Percentiles rank a stretch among this genome's conserved stretches.
These are phyloP conservation scores for Salarias fasciatus DNA, from an alignment of 2,797 vertebrate species.

Conservation along the genomic window DNA sequence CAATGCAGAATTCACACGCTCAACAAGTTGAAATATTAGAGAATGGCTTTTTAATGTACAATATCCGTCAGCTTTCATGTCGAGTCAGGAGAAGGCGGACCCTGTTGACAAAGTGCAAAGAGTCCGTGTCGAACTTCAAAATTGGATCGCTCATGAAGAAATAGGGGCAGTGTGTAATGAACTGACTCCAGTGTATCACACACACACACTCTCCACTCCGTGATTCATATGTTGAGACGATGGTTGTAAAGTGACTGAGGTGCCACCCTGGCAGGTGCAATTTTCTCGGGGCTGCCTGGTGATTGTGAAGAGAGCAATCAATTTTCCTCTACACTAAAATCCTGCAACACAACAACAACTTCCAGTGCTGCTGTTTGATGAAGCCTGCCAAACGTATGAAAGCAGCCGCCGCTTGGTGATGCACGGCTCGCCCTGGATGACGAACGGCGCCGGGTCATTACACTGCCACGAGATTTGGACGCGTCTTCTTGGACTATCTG, in stretches of 20 bases:
- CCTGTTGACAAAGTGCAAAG: neutral
- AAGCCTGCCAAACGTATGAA: conserved; percentile 45
- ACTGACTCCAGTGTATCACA: conserved; percentile 12
- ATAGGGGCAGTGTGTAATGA: conserved; percentile 15
- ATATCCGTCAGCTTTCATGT: neutral
- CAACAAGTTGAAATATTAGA: neutral
- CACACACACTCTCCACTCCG: conserved; percentile 20
- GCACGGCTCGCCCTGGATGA: conserved; percentile 50
- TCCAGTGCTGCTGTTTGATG: conserved; percentile 58
- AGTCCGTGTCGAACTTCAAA: conserved; percentile 1
- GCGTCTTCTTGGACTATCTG: conserved; percentile 22
- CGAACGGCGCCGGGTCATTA: conserved; percentile 45
- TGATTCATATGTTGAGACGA: conserved; percentile 48
- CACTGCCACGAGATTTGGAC: conserved; percentile 30
- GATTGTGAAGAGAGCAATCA: conserved; percentile 59
- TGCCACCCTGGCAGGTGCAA: conserved; percentile 58
- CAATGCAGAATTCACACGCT: neutral
- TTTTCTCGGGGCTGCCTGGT: conserved; percentile 54
- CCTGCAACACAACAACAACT: conserved; percentile 51
- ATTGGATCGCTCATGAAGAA: conserved; percentile 11
- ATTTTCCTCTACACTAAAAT: conserved; percentile 60
- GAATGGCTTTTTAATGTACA: neutral
- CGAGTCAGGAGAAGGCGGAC: neutral
- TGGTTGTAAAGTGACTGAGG: conserved; percentile 52
- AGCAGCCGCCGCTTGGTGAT: conserved; percentile 39